These are phyloP conservation scores for Papilio machaon DNA, from an alignment of 1,140 invertebrate species.

Conservation along the genomic window DNA sequence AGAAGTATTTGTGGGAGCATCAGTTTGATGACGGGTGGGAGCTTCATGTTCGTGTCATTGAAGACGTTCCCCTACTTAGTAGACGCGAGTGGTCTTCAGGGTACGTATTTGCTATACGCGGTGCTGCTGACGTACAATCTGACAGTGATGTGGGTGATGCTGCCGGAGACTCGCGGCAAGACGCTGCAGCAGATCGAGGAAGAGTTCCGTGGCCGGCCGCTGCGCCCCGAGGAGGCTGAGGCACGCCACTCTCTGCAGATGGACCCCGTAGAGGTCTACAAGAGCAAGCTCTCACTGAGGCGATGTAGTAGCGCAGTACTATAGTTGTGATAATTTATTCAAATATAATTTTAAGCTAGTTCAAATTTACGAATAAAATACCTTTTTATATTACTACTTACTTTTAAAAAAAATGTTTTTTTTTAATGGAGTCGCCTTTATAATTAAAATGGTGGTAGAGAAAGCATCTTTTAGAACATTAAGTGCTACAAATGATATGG, in stretches of 20 bases:
- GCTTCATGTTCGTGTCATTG: slow-evolving; percentile 49
- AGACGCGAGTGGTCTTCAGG: slow-evolving; percentile 43
- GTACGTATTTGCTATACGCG: slow-evolving; percentile 51
- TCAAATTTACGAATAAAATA: slow-evolving; percentile 12
- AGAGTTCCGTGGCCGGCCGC: slow-evolving; percentile 50
- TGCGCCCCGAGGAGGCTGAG: slow-evolving; percentile 52
- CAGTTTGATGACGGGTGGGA: slow-evolving; percentile 47
- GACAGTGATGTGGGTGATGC: slow-evolving; percentile 50
- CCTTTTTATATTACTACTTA: background rate
- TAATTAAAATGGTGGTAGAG: too few relatives aligned
- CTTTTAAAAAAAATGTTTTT: too few relatives aligned
- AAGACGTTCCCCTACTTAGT: slow-evolving; percentile 55
- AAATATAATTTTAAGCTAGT: slow-evolving; percentile 16
- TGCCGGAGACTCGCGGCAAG: slow-evolving; percentile 58
- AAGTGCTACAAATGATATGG: too few relatives aligned
- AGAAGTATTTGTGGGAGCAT: slow-evolving; percentile 59
- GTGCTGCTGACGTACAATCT: slow-evolving; percentile 47
- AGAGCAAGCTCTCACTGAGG: slow-evolving; percentile 55
- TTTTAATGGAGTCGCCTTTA: too few relatives aligned
- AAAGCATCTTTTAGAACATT: too few relatives aligned
- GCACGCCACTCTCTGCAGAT: slow-evolving; percentile 50
- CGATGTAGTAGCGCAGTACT: slow-evolving; percentile 42
- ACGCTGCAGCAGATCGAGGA: slow-evolving; percentile 61
- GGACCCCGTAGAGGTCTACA: slow-evolving; percentile 48
- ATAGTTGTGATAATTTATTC: background rate